Percentiles rank a stretch among this genome's conserved stretches.
Evolutionary conservation across 2,797 vertebrate genomes (phyloP).

Genomic region (Varecia variegata): DNA sequence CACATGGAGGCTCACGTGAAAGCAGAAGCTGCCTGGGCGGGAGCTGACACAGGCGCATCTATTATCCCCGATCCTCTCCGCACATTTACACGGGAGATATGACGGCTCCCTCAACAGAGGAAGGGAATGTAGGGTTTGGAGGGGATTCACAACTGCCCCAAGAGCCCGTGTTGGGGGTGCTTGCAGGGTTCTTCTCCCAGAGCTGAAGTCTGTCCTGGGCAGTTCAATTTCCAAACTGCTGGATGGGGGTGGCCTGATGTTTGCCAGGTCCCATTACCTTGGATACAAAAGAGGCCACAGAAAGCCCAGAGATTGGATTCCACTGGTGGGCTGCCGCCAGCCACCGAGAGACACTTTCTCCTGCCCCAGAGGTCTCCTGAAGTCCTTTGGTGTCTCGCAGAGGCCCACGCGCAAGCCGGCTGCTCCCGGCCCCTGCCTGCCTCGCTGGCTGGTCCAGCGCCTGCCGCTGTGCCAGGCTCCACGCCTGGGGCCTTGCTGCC

Average conservation of each 20-base stretch:
- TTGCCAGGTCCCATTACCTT: neutral
- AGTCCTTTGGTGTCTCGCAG: neutral
- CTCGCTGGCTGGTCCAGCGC: neutral
- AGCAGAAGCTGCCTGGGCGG: neutral
- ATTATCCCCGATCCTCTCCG: neutral
- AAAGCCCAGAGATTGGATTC: no score
- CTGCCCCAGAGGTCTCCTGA: neutral
- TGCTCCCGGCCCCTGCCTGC: neutral
- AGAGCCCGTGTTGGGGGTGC: fast-evolving
- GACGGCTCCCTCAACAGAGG: neutral
- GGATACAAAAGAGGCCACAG: neutral
- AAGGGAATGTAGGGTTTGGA: neutral
- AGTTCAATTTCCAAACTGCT: neutral
- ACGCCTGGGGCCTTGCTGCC: neutral
- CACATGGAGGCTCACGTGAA: neutral
- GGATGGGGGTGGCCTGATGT: neutral
- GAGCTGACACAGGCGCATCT: neutral
- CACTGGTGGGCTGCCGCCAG: neutral
- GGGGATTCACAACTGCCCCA: no score
- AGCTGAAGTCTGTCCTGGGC: neutral
- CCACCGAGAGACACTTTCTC: neutral
- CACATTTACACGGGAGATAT: no score
- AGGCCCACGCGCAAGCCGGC: neutral
- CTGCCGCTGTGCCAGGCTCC: neutral
- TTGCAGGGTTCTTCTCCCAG: neutral